Percentiles rank a stretch among this genome's conserved stretches.
These are phyloP conservation scores for Silurus meridionalis DNA, from an alignment of 2,113 vertebrate genomes.

Conservation along the genomic window DNA sequence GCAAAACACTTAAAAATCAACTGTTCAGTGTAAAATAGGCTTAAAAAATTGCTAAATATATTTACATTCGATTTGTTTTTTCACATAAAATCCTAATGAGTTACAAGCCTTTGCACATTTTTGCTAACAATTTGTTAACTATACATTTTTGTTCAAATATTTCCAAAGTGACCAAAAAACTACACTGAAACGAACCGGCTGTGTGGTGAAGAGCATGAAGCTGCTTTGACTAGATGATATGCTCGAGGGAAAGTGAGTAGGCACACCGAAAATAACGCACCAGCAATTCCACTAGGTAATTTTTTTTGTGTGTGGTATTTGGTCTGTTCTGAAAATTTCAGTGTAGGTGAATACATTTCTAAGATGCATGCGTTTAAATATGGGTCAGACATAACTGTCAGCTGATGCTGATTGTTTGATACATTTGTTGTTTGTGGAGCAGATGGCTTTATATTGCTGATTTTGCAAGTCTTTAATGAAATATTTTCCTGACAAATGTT, in stretches of 20 bases:
- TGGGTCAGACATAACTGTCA: no score
- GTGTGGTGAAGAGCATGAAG: not conserved
- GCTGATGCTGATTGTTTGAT: not conserved
- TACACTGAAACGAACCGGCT: not conserved
- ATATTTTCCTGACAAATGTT: not conserved
- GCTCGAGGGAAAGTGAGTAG: slow-evolving; percentile 25
- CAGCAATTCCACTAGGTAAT: slow-evolving; percentile 26
- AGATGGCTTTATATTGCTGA: not conserved
- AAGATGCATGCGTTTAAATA: not conserved
- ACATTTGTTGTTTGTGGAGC: not conserved
- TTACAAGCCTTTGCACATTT: not conserved
- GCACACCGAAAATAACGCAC: slow-evolving; percentile 13
- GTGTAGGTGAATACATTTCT: not conserved
- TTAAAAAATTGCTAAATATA: not conserved
- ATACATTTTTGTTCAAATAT: not conserved
- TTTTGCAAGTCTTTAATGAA: not conserved
- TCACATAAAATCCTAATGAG: not conserved
- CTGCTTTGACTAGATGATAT: not conserved
- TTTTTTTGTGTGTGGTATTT: slow-evolving; percentile 15
- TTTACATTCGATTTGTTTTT: not conserved
- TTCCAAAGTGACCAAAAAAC: not conserved
- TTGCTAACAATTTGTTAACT: not conserved
- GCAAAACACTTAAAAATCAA: no score
- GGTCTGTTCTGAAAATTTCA: not conserved
- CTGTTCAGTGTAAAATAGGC: no score